Base-by-base conservation (phyloP, 2,888 invertebrate genomes). In the Calliopum simillimum region DNA sequence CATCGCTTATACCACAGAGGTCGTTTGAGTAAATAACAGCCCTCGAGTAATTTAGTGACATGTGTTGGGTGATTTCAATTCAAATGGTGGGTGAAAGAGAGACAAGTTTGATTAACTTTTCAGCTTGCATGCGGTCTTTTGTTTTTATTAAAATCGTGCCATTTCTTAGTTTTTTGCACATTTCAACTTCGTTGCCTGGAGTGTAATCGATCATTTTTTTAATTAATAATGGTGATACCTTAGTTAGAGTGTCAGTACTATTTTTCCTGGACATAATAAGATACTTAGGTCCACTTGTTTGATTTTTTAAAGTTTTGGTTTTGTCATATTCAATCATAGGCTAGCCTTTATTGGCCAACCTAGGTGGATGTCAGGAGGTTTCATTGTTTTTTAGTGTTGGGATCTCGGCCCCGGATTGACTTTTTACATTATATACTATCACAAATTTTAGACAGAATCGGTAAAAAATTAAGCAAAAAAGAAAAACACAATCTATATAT, bases 11-110 rank as follows among this genome's bases (percentile, higher is more conserved):
- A 25, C 58, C 62, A 53, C 72, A 56, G 3, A 72, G 16, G 41
- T 62, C 56, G 16, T 69, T 69, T n/a, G 49, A 63, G 47, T 67
- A 72, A 6, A 69, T 63, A 21, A 72, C 67, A 3, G 69, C 67
- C 51, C 69, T 72, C 4, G 72, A 62, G 14, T 25, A 55, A 62
- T 71, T 55, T 43, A 56, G 55, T 4, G 46, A 33, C 4, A 43
- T 55, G 25, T 71, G 71, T 59, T 68, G 65, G 4, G 53, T 41
- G 4, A 69, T 49, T 61, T 68, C 62, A 6, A 69, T 51, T 25
- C 55, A 49, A 11, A 69, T 71, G 8, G 53, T 47, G 16, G 65
- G 61, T 11, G 65, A 43, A n/a, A 69, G 49, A 11, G 69, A 46
- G 19, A 44, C 55, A 19, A 71, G 19, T 53, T 59, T 64, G 13